Evolutionary conservation across 2,113 vertebrate species (phyloP).

Genomic region (Saccopteryx bilineata): DNA sequence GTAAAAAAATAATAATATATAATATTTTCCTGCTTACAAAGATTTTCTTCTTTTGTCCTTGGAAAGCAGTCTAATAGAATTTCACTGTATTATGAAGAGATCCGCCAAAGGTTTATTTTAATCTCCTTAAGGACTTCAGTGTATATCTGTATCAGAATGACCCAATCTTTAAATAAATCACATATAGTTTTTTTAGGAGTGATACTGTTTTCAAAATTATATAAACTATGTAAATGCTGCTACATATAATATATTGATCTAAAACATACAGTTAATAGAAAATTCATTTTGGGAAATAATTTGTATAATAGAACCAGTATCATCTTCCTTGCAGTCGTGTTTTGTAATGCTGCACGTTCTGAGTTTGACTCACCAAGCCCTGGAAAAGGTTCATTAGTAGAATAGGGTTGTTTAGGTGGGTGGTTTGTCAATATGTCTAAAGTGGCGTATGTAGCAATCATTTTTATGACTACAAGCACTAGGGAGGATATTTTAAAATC

Average conservation of each 20-base stretch:
- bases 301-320: slow-evolving; percentile 27
- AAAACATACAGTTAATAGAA: slow-evolving; percentile 43
- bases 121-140: slow-evolving; percentile 19
- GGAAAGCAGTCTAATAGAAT: slow-evolving; percentile 57
- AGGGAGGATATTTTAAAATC: slow-evolving; percentile 60
- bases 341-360: background rate
- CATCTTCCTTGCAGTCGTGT: background rate
- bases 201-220: slow-evolving; percentile 48
- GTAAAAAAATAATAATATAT: background rate
- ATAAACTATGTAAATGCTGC: background rate
- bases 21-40: slow-evolving; percentile 55
- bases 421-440: slow-evolving; percentile 57
- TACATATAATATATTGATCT: background rate
- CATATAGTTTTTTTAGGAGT: background rate
- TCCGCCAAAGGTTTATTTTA: slow-evolving; percentile 45
- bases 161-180: slow-evolving; percentile 44
- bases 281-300: slow-evolving; percentile 58
- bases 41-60: slow-evolving; percentile 45
- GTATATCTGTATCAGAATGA: background rate
- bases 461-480: slow-evolving; percentile 63
- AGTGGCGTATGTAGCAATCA: background rate
- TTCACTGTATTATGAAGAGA: slow-evolving; percentile 31
- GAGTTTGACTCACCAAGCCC: background rate
- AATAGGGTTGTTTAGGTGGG: background rate
- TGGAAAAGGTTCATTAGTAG: background rate